Conservation (phyloP, 2,888 invertebrate species). For the Xanthorhoe designata region DNA sequence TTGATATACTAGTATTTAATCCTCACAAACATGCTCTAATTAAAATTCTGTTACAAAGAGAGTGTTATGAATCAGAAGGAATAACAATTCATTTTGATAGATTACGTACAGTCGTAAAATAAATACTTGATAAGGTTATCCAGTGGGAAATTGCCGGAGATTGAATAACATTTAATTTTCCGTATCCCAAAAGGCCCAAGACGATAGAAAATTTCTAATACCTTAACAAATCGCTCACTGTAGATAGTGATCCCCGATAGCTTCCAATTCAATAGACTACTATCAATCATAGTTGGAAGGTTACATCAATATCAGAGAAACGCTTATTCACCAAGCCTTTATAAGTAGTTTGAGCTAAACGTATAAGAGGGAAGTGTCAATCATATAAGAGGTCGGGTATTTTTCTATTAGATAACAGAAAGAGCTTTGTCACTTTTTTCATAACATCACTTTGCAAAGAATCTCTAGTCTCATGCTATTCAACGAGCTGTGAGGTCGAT, state of each 20-base stretch:
- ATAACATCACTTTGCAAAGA: constrained; percentile 14
- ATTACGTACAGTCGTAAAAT: background rate
- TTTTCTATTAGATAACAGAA: constrained; percentile 34
- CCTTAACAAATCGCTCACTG: constrained; percentile 71
- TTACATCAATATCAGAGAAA: constrained; percentile 75
- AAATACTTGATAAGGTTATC: constrained; percentile 6
- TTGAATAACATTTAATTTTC: constrained; percentile 27
- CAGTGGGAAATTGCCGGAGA: constrained; percentile 13
- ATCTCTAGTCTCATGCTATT: background rate
- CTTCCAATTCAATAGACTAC: constrained; percentile 70
- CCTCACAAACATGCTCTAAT: too few species aligned
- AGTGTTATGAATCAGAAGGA: too few species aligned
- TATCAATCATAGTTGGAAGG: constrained; percentile 82
- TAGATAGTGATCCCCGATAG: constrained; percentile 66
- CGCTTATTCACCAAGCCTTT: constrained; percentile 75
- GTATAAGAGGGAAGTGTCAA: constrained; percentile 60
- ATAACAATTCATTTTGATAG: background rate
- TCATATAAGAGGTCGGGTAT: constrained; percentile 48
- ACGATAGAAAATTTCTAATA: constrained; percentile 61
- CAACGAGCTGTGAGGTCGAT: background rate
- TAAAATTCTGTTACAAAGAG: too few species aligned
- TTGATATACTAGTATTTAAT: too few species aligned
- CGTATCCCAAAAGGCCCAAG: constrained; percentile 34
- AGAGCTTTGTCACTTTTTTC: constrained; percentile 35
- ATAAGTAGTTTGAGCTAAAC: constrained; percentile 56